Base-by-base conservation (phyloP, 2,888 invertebrate species). In the Oithona nana region DNA sequence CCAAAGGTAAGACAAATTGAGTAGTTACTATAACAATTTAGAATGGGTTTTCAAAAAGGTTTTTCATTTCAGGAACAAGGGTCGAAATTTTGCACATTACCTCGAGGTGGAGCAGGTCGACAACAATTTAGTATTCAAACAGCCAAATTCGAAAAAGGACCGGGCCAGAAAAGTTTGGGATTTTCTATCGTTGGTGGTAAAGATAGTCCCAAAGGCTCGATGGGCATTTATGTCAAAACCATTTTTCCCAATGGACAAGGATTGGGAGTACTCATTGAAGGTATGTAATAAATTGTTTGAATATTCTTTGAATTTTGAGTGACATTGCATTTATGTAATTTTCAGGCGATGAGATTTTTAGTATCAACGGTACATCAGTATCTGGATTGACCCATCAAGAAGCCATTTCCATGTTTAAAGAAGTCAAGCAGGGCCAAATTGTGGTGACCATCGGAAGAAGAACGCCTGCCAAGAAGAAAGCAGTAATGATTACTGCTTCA, bases 111-210 rank as follows among this genome's bases (percentile, higher is more conserved):
- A 48, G 22, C 20, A 20, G 39, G 39, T 11, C n/a, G 28, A 20
- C 28, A 52, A 52, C 30, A 50, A n/a, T 61, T 28, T 20, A 65
- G 65, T 3, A 60, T 68, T 11, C 65, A 67, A 28, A 68, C 67
- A 20, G 64, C 68, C 11, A 66, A 69, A 0, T 71, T 74, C 48
- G 67, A 70, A 65, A 74, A 74, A 66, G 73, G 72, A 11, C 69
- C 69, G 3, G 69, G 71, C 20, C 71, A 71, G 22, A 72, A 72
- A 65, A 72, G 73, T 28, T 69, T 75, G 20, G 75, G 75, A 3
- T 75, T 75, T 68, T 75, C 74, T 63, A 73, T 75, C 57, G 74
- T 75, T 1, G 75, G 75, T 13, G 75, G 75, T 1, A 68, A 68
- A 61, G 75, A 75, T 65, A 71, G 73, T 1, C 69, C 72, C 1